Evolutionary conservation across 2,797 vertebrate genomes (phyloP).

Genomic region (Sebastes iracundus): DNA sequence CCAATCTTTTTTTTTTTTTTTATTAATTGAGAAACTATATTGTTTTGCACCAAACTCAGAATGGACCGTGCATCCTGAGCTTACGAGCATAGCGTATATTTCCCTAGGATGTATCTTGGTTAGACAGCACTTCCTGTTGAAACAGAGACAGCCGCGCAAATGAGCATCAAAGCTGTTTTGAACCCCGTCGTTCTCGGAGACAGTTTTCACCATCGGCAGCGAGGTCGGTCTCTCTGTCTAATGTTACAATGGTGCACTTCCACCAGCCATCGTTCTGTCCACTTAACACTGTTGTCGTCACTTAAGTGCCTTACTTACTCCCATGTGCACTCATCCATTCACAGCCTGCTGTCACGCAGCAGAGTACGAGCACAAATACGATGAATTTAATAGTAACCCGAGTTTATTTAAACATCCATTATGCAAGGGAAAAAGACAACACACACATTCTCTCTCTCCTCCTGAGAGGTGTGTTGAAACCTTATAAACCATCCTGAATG

Average conservation of each 20-base stretch:
- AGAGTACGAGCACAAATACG: constrained; percentile 69
- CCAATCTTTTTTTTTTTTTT: constrained; percentile 3
- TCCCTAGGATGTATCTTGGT: background rate
- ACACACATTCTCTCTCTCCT: background rate
- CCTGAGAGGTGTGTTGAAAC: constrained; percentile 14
- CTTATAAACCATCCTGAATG: constrained; percentile 56
- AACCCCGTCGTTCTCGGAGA: constrained; percentile 2
- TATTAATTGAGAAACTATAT: constrained; percentile 3
- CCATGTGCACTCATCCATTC: constrained; percentile 57
- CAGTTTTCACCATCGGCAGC: constrained; percentile 17
- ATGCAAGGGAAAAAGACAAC: constrained; percentile 60
- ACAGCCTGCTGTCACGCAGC: constrained; percentile 61
- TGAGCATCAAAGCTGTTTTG: constrained; percentile 27
- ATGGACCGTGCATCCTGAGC: background rate
- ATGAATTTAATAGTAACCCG: constrained; percentile 25
- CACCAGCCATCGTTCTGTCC: constrained; percentile 54
- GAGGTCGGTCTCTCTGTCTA: background rate
- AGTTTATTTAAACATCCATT: constrained; percentile 55
- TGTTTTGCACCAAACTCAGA: constrained; percentile 67
- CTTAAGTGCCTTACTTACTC: constrained; percentile 82
- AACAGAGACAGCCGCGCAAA: background rate
- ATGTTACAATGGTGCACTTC: constrained; percentile 29
- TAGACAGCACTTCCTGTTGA: background rate
- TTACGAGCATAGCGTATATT: background rate
- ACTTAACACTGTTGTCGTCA: constrained; percentile 68